Evolutionary conservation across 2,797 vertebrate species (phyloP), one percentile per base, ranked within the genome.

Genomic region (Distichodus sexfasciatus): DNA sequence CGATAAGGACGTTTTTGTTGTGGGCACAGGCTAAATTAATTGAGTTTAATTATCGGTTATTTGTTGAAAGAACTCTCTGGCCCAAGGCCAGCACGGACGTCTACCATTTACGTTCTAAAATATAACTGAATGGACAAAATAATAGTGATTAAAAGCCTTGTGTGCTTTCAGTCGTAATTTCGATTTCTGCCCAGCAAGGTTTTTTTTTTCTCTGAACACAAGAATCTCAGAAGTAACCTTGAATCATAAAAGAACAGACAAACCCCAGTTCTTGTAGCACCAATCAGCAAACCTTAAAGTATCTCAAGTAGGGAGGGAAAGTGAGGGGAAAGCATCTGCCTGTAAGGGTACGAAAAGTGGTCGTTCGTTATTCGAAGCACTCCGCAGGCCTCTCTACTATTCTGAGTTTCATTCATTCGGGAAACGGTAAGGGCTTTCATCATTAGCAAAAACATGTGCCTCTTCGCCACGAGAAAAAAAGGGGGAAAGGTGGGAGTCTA

Each of bases 281-380:
- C 29, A 40, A 24, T 35, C 4, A 3, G 15, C 4, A 71, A 38
- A 38, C 38, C 23, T 69, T 5, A 65, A 54, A 54, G 8, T 28
- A 62, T 71, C 64, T 28, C 26, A 47, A 58, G 81, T 68, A 43
- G 59, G 44, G 43, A 80, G 73, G 77, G 35, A 48, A 67, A 69
- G 77, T 71, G 60, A 9, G 23, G 10, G 38, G 14, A 14, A 11
- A 6, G 15, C 26, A 4, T 48, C 51, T 11, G 15, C 19, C 14
- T n/a, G 3, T n/a, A 54, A 8, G 6, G 10, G 35, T 31, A 33
- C 2, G 6, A 54, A 54, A 54, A 11, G 2, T 33, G 11, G 7
- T 19, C 12, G 4, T 21, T 40, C 11, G 6, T 40, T 11, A 58
- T 26, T 40, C 26, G 21, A 2, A 12, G 11, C 33, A 24, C 19